Conservation (phyloP, 2,888 invertebrate species). For the Nomada ferruginata region DNA sequence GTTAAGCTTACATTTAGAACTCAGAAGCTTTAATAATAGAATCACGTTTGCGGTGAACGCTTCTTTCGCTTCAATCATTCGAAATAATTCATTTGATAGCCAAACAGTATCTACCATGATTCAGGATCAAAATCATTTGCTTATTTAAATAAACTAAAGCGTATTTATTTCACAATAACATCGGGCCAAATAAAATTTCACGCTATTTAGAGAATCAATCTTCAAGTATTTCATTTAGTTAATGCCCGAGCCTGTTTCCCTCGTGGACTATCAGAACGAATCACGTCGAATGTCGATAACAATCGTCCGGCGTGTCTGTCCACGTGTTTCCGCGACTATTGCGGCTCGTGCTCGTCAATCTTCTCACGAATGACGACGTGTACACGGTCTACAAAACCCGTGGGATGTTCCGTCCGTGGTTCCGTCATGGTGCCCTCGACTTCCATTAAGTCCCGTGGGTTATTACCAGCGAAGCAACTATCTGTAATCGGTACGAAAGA, state of each 20-base stretch:
- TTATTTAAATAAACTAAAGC: too few relatives aligned
- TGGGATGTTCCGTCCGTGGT: conserved; percentile 48
- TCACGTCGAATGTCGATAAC: not conserved
- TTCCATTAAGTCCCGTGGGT: conserved; percentile 64
- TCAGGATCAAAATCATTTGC: too few relatives aligned
- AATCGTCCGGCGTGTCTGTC: not conserved
- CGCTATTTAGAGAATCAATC: too few relatives aligned
- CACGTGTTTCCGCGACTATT: conserved; percentile 41
- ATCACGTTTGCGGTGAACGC: too few relatives aligned
- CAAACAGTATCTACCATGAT: too few relatives aligned
- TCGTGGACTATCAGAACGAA: not conserved
- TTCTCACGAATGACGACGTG: conserved; percentile 50
- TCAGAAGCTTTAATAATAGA: too few relatives aligned
- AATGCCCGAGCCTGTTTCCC: not conserved
- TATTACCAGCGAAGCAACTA: conserved; percentile 66
- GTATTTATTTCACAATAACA: too few relatives aligned
- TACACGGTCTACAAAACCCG: conserved; percentile 29
- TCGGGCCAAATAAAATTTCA: too few relatives aligned
- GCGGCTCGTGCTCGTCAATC: conserved; percentile 37
- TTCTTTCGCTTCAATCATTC: too few relatives aligned
- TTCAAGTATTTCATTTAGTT: not conserved
- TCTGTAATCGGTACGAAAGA: conserved; percentile 69
- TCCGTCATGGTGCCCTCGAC: conserved; percentile 25
- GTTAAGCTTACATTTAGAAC: too few relatives aligned
- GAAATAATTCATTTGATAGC: too few relatives aligned